Percentiles rank a stretch among this genome's conserved stretches.
Conservation (phyloP, 2,888 invertebrate species). For the Ophion ventricosus region DNA sequence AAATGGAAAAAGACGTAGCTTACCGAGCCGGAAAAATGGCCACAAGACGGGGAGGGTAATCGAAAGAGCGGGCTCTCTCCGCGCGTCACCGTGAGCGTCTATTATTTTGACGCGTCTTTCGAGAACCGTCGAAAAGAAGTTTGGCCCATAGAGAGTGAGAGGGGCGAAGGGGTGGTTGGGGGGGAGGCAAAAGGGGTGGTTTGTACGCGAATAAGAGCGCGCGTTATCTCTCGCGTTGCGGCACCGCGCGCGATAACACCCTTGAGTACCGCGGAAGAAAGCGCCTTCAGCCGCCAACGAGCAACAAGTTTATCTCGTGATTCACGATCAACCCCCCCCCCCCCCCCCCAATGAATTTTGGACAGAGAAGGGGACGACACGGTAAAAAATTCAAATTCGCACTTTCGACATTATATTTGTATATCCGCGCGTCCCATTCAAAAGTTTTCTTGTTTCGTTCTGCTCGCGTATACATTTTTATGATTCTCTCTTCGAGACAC, state of each 20-base stretch:
- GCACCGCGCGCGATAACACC: background rate
- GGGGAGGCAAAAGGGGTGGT: background rate
- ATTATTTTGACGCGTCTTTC: background rate
- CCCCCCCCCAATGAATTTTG: background rate
- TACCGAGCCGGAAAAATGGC: background rate
- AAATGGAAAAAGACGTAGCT: background rate
- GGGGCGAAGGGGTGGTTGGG: no score
- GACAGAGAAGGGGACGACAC: slow-evolving; percentile 1
- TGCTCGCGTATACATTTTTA: background rate
- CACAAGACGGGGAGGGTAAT: background rate
- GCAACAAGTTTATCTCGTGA: slow-evolving; percentile 46
- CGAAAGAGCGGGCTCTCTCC: background rate
- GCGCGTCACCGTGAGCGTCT: background rate
- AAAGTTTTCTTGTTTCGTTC: background rate
- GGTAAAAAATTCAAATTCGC: slow-evolving; percentile 51
- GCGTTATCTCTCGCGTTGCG: background rate
- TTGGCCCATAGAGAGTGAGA: background rate
- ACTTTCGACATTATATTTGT: background rate
- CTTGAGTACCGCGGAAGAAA: background rate
- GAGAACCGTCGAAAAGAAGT: background rate
- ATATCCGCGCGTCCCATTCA: background rate
- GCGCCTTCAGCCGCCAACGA: background rate
- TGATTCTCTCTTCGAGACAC: background rate
- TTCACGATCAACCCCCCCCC: slow-evolving; percentile 44
- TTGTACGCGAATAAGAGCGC: background rate